phyloP scores from a whole-genome alignment of 2,888 invertebrate species.

The Hypomecis atomaria region DNA sequence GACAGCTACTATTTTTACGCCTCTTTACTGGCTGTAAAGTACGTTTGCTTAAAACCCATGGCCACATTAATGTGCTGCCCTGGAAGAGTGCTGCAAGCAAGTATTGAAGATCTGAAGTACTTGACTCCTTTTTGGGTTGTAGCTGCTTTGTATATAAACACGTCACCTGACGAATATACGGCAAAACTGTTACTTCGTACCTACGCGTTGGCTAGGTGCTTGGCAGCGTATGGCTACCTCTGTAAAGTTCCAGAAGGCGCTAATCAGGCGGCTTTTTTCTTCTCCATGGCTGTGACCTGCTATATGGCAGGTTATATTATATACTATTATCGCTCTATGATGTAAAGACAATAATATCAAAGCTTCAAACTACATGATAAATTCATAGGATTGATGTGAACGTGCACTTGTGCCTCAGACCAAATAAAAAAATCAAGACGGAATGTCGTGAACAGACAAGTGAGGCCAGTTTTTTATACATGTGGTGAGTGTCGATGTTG shows the following conservation, averaged over 20 bases:
- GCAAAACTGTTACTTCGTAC: background rate
- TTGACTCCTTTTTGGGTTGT: constrained; percentile 8
- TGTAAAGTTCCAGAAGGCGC: constrained; percentile 1
- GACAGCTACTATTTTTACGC: constrained; percentile 7
- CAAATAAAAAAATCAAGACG: too few species aligned
- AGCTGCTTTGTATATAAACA: background rate
- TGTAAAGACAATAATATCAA: background rate
- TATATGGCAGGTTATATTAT: constrained; percentile 2
- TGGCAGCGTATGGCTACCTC: background rate
- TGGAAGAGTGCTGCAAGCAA: constrained; percentile 8
- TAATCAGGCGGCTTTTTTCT: background rate
- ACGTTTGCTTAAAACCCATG: background rate
- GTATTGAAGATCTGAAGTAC: constrained; percentile 3
- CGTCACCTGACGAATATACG: background rate
- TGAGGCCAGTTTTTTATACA: too few species aligned
- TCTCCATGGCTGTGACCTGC: constrained; percentile 5
- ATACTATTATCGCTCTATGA: background rate
- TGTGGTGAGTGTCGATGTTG: too few species aligned
- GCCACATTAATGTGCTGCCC: constrained; percentile 4
- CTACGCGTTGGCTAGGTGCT: constrained; percentile 1
- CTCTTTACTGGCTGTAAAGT: constrained; percentile 3
- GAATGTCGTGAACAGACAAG: too few species aligned
- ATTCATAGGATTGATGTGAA: too few species aligned
- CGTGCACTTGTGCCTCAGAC: too few species aligned
- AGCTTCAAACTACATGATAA: too few species aligned